Evolutionary conservation across 2,113 vertebrate genomes (phyloP), one percentile per base, ranked within the genome.

Genomic region (Maccullochella peelii): DNA sequence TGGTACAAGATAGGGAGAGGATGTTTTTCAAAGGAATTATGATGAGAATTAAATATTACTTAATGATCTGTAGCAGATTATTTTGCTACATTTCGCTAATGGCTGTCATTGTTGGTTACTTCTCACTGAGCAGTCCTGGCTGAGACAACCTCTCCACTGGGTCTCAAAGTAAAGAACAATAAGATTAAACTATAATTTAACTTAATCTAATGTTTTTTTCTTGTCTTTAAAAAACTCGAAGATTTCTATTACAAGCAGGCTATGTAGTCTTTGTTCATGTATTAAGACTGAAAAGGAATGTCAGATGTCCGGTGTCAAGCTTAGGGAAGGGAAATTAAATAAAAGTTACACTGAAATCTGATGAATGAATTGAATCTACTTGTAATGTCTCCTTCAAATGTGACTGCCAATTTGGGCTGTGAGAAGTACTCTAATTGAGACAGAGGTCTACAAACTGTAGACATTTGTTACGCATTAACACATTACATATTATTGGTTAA

Each of bases 41-140:
- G 18, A 65, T 65, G 44, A 49, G 55, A 61, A n/a, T 25, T n/a
- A 14, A 61, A 66, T 84, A 30, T 73, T 20, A 72, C 2, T 79
- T 69, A 57, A 47, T 61, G 23, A 77, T 70, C 63, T 67, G 68
- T 21, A 50, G 14, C 27, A 55, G 50, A 76, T 80, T 44, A 79
- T 66, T 30, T 20, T 52, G 50, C 40, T 25, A 16, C 25, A 66
- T 72, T 79, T 66, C n/a, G 16, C 16, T 21, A 15, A 66, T 63
- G 42, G 33, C 40, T 27, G 16, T 67, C 10, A 54, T 38, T 62
- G 55, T 36, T 30, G 11, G 15, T 33, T 33, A 20, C 14, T 49
- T 54, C 12, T 40, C 38, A 47, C 21, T 61, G 38, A 54, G 38
- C 33, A 7, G 4, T 21, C 23, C 61, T 44, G 62, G 52, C 61